phyloP scores from a whole-genome alignment of 2,797 vertebrate genomes.

The Eospalax fontanierii region DNA sequence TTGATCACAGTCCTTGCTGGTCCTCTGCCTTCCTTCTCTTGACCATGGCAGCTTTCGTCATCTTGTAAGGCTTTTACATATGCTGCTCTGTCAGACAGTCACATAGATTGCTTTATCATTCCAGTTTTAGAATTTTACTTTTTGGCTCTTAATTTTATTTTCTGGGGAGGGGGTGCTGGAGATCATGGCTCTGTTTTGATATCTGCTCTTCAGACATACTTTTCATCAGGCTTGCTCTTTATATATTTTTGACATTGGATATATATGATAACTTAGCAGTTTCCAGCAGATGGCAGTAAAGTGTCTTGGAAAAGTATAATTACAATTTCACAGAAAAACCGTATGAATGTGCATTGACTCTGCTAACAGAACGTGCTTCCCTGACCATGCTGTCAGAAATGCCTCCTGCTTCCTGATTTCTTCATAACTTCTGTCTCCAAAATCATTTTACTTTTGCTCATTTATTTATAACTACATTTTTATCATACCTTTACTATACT shows the following conservation, averaged over 20 bases:
- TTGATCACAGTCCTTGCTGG: background rate
- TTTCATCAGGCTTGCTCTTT: background rate
- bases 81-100: background rate
- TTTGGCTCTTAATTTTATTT: background rate
- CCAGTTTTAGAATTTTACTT: background rate
- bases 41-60: background rate
- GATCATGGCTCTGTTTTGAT: background rate
- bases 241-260: background rate
- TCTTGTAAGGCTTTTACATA: background rate
- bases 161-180: background rate
- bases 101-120: background rate
- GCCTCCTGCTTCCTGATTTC: background rate
- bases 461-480: background rate
- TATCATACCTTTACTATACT: background rate
- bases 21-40: background rate
- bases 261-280: background rate
- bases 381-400: background rate
- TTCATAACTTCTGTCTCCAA: background rate
- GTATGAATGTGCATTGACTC: background rate
- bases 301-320: background rate
- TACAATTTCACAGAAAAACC: background rate
- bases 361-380: background rate
- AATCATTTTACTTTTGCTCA: background rate
- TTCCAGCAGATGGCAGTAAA: constrained; percentile 68
- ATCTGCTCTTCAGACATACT: background rate